Evolutionary conservation across 1,140 invertebrate species (phyloP).

Genomic region (Listronotus oregonensis): DNA sequence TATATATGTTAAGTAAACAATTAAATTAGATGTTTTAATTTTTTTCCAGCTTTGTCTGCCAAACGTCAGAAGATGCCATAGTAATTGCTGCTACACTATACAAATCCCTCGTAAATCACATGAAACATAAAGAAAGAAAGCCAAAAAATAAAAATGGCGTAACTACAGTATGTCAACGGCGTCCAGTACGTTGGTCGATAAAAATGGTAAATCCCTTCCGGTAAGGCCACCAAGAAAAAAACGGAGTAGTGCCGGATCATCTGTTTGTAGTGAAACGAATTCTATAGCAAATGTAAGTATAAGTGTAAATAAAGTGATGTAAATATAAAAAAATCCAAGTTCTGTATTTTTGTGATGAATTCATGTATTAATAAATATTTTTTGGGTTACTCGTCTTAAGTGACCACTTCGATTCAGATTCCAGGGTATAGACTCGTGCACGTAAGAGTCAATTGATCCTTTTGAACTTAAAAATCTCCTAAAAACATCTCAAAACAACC

Average conservation of each 20-base stretch:
- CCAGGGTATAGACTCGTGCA: too few species aligned
- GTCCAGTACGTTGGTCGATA: constrained; percentile 49
- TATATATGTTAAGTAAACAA: too few species aligned
- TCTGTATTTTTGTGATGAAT: too few species aligned
- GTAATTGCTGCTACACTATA: too few species aligned
- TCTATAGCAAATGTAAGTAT: constrained; percentile 51
- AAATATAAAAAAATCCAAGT: too few species aligned
- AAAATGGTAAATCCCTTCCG: constrained; percentile 56
- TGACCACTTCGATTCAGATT: too few species aligned
- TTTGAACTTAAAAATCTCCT: too few species aligned
- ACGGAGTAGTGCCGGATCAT: constrained; percentile 63
- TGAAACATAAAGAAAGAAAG: constrained; percentile 65
- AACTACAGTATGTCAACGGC: constrained; percentile 52
- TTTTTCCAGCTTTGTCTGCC: constrained; percentile 76
- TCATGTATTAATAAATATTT: too few species aligned
- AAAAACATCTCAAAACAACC: too few species aligned
- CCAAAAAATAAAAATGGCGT: constrained; percentile 69
- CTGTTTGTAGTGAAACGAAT: constrained; percentile 64
- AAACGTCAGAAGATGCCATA: constrained; percentile 73
- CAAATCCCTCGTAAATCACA: constrained; percentile 70
- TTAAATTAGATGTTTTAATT: background rate
- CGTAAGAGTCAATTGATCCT: too few species aligned
- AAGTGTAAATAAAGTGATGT: too few species aligned
- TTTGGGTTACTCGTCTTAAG: too few species aligned
- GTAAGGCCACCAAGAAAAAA: constrained; percentile 65